These are phyloP conservation scores for Synanthedon tipuliformis DNA, from an alignment of 2,888 invertebrate species.

Conservation along the genomic window DNA sequence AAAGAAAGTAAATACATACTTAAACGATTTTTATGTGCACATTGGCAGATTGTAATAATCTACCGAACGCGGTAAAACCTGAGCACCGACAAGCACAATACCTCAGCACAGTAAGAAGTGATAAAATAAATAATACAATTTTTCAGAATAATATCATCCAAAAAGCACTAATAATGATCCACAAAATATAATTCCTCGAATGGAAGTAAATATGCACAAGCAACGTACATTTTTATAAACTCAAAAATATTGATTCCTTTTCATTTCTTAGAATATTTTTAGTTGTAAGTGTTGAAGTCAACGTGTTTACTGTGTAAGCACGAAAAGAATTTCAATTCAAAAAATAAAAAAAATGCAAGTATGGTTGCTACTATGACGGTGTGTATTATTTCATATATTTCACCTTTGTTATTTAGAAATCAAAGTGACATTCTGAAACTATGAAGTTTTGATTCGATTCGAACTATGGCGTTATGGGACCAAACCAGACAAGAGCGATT, in stretches of 20 bases:
- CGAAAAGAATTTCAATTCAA: constrained; percentile 75
- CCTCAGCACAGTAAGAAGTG: constrained; percentile 56
- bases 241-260: constrained; percentile 46
- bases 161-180: constrained; percentile 18
- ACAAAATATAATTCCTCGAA: constrained; percentile 47
- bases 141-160: constrained; percentile 34
- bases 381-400: constrained; percentile 35
- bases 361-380: constrained; percentile 75
- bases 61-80: constrained; percentile 35
- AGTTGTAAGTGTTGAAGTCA: constrained; percentile 77
- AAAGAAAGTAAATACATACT: constrained; percentile 46
- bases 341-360: constrained; percentile 70
- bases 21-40: constrained; percentile 55
- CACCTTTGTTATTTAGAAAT: too few relatives aligned
- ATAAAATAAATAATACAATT: constrained; percentile 32
- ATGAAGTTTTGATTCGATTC: too few relatives aligned
- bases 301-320: constrained; percentile 80
- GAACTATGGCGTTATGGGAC: too few relatives aligned
- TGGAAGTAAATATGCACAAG: constrained; percentile 58
- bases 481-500: too few relatives aligned
- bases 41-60: constrained; percentile 38
- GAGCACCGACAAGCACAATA: constrained; percentile 60
- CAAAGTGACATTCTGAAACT: too few relatives aligned
- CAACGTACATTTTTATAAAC: constrained; percentile 53
- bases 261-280: constrained; percentile 74